Conservation (phyloP, 2,888 invertebrate species). For the Dinocampus coccinellae region DNA sequence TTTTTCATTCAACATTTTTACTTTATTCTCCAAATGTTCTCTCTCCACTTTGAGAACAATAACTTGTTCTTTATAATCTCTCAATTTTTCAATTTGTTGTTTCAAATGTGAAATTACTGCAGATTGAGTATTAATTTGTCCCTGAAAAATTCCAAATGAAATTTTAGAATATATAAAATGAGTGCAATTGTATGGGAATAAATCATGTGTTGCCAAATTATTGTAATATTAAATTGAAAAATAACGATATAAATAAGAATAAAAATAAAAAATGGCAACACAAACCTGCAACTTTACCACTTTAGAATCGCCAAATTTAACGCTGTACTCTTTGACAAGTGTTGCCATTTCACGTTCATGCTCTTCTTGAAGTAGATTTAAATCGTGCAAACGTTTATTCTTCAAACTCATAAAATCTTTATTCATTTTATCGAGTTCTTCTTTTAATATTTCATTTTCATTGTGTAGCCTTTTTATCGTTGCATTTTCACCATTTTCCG, state of each 20-base stretch:
- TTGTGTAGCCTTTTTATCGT: constrained; percentile 71
- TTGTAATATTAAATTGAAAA: neutral
- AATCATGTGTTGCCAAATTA: neutral
- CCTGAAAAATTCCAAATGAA: constrained; percentile 47
- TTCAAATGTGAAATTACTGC: constrained; percentile 68
- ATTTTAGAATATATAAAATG: neutral
- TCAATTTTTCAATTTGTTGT: constrained; percentile 72
- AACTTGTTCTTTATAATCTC: constrained; percentile 76
- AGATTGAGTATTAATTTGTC: constrained; percentile 78
- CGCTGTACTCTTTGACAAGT: constrained; percentile 65
- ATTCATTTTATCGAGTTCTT: constrained; percentile 80
- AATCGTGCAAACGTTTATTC: constrained; percentile 84
- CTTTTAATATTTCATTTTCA: constrained; percentile 73
- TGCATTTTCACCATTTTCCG: constrained; percentile 67
- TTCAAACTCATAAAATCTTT: constrained; percentile 82
- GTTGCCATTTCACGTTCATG: constrained; percentile 69
- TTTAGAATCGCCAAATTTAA: constrained; percentile 63
- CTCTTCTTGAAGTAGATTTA: constrained; percentile 73
- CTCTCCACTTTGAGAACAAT: constrained; percentile 72
- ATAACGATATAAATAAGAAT: constrained; percentile 10
- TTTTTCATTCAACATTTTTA: constrained; percentile 64
- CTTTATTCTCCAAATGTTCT: constrained; percentile 71
- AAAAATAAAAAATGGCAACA: constrained; percentile 19
- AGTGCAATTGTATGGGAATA: neutral
- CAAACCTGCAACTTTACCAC: constrained; percentile 66